Percentiles rank a stretch among this genome's conserved stretches.
phyloP scores from a whole-genome alignment of 1,140 invertebrate species.

The Drosophila suzukii region DNA sequence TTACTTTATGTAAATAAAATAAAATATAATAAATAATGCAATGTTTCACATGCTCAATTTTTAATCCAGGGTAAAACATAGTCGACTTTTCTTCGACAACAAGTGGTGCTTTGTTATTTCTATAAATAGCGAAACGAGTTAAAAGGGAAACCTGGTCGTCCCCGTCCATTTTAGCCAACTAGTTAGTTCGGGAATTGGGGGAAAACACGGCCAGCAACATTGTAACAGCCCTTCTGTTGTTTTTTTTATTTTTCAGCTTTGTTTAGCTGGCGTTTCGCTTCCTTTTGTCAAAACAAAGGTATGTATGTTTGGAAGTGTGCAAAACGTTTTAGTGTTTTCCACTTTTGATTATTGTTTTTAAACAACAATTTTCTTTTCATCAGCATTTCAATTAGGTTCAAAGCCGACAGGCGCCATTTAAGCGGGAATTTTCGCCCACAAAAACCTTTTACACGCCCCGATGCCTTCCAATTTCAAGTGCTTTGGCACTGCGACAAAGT shows the following conservation, averaged over 20 bases:
- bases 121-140: slow-evolving; percentile 14
- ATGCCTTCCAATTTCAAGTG: slow-evolving; percentile 66
- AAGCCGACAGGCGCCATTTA: slow-evolving; percentile 59
- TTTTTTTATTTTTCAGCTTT: slow-evolving; percentile 53
- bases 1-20: too few relatives aligned
- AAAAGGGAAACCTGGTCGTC: slow-evolving; percentile 29
- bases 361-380: slow-evolving; percentile 77
- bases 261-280: slow-evolving; percentile 55
- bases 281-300: slow-evolving; percentile 32
- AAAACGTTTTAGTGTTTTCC: slow-evolving; percentile 74
- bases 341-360: slow-evolving; percentile 79
- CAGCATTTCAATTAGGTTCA: slow-evolving; percentile 78
- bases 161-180: slow-evolving; percentile 20
- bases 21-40: neutral
- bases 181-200: slow-evolving; percentile 14
- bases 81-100: neutral
- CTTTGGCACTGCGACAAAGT: slow-evolving; percentile 75
- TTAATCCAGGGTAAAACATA: neutral
- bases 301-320: slow-evolving; percentile 26
- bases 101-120: slow-evolving; percentile 9
- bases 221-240: slow-evolving; percentile 59
- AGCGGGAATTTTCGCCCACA: slow-evolving; percentile 33
- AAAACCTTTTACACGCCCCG: slow-evolving; percentile 74
- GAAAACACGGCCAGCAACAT: slow-evolving; percentile 57
- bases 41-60: neutral